Evolutionary conservation across 1,140 invertebrate species (phyloP).

Genomic region (Episyrphus balteatus): DNA sequence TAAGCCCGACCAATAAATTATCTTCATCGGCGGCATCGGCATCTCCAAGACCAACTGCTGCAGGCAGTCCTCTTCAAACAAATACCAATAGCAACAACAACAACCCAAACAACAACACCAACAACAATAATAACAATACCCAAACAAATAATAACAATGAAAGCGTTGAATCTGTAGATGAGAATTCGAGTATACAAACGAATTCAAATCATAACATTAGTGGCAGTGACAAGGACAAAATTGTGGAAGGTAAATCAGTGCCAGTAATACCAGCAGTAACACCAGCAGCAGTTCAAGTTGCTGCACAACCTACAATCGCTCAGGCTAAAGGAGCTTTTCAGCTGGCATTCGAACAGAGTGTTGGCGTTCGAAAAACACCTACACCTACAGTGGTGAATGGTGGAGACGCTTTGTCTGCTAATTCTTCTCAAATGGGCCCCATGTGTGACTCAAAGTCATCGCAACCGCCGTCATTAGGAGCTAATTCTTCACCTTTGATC

Average conservation of each 20-base stretch:
- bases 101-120: background rate
- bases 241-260: background rate
- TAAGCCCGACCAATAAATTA: constrained; percentile 33
- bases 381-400: constrained; percentile 20
- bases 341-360: background rate
- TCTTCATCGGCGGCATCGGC: constrained; percentile 22
- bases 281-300: background rate
- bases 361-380: background rate
- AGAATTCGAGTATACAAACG: background rate
- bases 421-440: constrained; percentile 24
- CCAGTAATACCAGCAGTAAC: background rate
- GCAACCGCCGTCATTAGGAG: background rate
- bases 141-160: constrained; percentile 2
- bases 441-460: too few relatives aligned
- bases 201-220: background rate
- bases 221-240: background rate
- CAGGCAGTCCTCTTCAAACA: background rate
- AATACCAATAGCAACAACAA: background rate
- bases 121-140: background rate
- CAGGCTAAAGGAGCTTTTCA: background rate
- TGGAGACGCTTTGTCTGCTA: constrained; percentile 13
- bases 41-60: constrained; percentile 14
- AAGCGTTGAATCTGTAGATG: background rate
- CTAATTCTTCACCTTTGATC: background rate
- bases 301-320: background rate